These are phyloP conservation scores for Champsocephalus gunnari DNA, from an alignment of 2,797 vertebrate species.

Conservation along the genomic window DNA sequence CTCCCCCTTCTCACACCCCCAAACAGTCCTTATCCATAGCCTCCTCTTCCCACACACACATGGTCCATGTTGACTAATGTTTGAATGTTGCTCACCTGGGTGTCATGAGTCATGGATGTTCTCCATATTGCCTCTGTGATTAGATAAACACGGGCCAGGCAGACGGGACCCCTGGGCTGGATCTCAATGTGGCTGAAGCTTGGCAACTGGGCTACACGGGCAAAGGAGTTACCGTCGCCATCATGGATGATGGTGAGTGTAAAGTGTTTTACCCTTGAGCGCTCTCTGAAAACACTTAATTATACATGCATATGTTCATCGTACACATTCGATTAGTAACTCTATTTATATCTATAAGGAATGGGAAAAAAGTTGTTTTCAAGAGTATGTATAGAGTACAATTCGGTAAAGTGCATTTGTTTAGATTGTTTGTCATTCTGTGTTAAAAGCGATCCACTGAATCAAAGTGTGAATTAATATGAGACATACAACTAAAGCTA, in stretches of 20 bases:
- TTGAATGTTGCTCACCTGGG: constrained; percentile 58
- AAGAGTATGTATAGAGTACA: background rate
- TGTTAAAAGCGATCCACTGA: background rate
- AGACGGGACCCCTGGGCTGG: constrained; percentile 97
- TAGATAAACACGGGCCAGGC: constrained; percentile 99
- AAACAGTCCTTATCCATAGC: constrained; percentile 13
- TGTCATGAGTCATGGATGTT: constrained; percentile 70
- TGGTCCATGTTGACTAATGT: constrained; percentile 58
- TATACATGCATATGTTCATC: constrained; percentile 8
- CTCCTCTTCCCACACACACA: background rate
- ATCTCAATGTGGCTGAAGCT: constrained; percentile 99
- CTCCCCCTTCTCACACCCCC: constrained; percentile 40
- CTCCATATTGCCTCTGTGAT: constrained; percentile 76
- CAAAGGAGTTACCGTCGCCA: constrained; percentile 97
- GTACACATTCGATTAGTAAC: background rate
- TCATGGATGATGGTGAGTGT: constrained; percentile 98
- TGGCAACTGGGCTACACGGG: constrained; percentile 98
- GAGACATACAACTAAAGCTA: background rate
- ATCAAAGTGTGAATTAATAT: background rate
- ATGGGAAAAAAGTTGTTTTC: background rate
- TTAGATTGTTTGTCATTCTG: background rate
- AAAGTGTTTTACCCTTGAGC: background rate
- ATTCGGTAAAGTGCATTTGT: background rate
- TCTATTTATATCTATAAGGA: background rate
- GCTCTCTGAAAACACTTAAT: constrained; percentile 27